phyloP scores from a whole-genome alignment of 2,113 vertebrate genomes.

The Sardina pilchardus region DNA sequence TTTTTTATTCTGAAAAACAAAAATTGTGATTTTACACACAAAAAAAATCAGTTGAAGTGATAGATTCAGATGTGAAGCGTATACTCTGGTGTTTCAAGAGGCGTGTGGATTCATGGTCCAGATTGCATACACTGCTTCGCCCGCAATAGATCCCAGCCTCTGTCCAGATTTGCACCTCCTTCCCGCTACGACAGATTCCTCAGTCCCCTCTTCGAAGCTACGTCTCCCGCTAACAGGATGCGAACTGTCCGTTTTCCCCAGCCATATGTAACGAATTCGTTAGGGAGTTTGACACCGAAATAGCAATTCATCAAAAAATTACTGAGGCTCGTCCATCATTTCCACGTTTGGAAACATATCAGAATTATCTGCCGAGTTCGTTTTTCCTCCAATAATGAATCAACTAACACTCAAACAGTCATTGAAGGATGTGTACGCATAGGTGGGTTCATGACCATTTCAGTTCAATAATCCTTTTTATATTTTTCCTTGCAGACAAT shows the following conservation, averaged over 20 bases:
- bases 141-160: conserved; percentile 67
- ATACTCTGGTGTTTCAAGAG: conserved; percentile 52
- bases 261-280: conserved; percentile 32
- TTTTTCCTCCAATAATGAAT: conserved; percentile 8
- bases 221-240: conserved; percentile 23
- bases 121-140: conserved; percentile 56
- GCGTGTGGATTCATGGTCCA: conserved; percentile 66
- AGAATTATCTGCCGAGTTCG: neutral
- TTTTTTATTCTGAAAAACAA: neutral
- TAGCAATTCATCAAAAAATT: conserved; percentile 44
- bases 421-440: neutral
- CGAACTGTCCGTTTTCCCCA: conserved; percentile 34
- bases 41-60: neutral
- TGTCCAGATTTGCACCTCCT: conserved; percentile 41
- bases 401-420: neutral
- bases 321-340: conserved; percentile 31
- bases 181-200: conserved; percentile 16
- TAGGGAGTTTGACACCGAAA: conserved; percentile 41
- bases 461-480: neutral
- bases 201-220: conserved; percentile 17
- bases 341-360: neutral
- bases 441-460: neutral
- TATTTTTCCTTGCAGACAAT: neutral
- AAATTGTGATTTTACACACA: conserved; percentile 8
- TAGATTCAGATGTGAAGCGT: conserved; percentile 33